Percentiles rank a stretch among this genome's conserved stretches.
Evolutionary conservation across 2,797 vertebrate genomes (phyloP).

Genomic region (Apodemus agrarius): DNA sequence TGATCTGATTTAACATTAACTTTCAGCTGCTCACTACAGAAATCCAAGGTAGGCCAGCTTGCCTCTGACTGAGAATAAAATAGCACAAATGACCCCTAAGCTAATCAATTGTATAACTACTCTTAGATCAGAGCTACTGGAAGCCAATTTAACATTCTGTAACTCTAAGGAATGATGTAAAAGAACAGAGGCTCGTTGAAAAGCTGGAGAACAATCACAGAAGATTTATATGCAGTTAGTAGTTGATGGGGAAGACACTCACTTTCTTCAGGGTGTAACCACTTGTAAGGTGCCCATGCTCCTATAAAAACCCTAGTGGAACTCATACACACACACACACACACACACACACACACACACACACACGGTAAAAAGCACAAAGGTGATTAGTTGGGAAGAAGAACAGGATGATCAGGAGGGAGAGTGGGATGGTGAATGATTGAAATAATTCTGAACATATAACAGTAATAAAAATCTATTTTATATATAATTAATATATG

Average conservation of each 20-base stretch:
- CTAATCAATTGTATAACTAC: conserved; percentile 22
- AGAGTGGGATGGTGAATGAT: background rate
- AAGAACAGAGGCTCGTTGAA: conserved; percentile 28
- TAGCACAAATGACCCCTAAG: background rate
- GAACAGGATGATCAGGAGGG: no score
- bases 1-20: background rate
- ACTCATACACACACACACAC: background rate
- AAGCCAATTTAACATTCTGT: no score
- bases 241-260: background rate
- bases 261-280: background rate
- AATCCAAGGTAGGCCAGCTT: background rate
- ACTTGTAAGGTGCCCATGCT: background rate
- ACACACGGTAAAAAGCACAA: background rate
- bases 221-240: background rate
- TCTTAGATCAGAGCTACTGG: background rate
- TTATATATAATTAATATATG: background rate
- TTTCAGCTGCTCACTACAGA: background rate
- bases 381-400: background rate
- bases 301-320: background rate
- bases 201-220: background rate
- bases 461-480: background rate
- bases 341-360: background rate
- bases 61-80: conserved; percentile 17
- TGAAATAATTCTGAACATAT: background rate
- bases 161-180: conserved; percentile 12